A percentile compares a stretch with the other conserved stretches of the same genome.
Evolutionary conservation across 2,888 invertebrate genomes (phyloP).

Genomic region (Calameuta filiformis): DNA sequence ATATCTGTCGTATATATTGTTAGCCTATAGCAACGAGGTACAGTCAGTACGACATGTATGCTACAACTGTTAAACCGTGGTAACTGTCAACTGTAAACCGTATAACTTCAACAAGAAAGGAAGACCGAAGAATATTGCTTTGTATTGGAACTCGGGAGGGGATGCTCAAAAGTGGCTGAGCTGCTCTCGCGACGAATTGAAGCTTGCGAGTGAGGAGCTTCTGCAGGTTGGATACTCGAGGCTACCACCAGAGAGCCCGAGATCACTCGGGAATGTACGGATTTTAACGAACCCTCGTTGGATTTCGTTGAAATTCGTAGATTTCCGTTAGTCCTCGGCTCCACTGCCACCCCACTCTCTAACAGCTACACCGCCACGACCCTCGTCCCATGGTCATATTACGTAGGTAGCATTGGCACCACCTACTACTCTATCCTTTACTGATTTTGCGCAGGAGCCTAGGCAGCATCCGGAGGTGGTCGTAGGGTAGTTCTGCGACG

Average conservation of each 20-base stretch:
- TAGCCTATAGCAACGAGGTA: background rate
- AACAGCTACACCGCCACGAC: background rate
- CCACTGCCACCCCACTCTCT: background rate
- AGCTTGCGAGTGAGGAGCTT: background rate
- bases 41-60: background rate
- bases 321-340: background rate
- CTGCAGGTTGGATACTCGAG: background rate
- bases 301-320: background rate
- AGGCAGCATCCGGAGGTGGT: background rate
- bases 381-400: background rate
- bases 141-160: background rate
- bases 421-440: background rate
- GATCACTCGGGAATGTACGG: background rate
- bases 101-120: background rate
- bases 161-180: background rate
- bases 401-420: background rate
- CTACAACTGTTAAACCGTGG: background rate
- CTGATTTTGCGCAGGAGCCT: background rate
- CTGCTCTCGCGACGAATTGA: conserved; percentile 1
- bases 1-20: background rate
- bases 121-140: background rate
- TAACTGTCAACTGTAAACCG: background rate
- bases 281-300: background rate
- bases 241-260: background rate
- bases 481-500: background rate